Base-by-base conservation (phyloP, 1,140 invertebrate genomes). In the Ceratoteleas bidentatus region DNA sequence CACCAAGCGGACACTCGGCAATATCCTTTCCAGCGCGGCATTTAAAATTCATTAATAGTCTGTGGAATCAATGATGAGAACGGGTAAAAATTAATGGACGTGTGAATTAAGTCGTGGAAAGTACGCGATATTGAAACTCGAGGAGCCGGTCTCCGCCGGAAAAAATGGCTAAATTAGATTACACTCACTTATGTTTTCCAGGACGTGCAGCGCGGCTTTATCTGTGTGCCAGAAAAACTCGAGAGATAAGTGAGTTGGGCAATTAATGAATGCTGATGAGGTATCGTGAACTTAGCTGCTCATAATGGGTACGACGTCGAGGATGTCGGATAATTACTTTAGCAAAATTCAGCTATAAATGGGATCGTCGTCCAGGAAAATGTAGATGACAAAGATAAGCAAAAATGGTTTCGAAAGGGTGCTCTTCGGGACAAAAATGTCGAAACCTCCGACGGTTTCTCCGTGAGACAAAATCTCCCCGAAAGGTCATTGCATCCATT, bases 1-100 rank as follows among this genome's bases (percentile, higher is more conserved):
- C 56, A 60, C 56, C 40, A 49, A 11, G 8, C 6, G 11, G 13
- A 34, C 34, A 9, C 34, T 16, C 16, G 45, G 13, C 62, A 66
- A 54, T 62, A 62, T 73, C 69, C 58, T 38, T 58, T 72, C 56
- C 53, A 68, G 3, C 54, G n/a, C 45, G 57, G n/a, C 10, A 64
- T 73, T 73, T 36, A 73, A 64, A 70, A 70, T 70, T 70, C 66
- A 70, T 70, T 36, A 32, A 45, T 16, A 53, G 10, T 32, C 11
- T 15, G 34, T 16, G n/a, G 43, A 62, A 43, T 38, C 43, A 58
- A 58, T 33, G 40, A 40, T 32, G 16, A 10, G n/a, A 11, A 43
- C n/a, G 11, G n/a, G n/a, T 7, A 11, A 43, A 43, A 11, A 43
- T 3, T 43, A 11, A 11, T 11, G n/a, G n/a, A 11, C 8, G 8